Conservation (phyloP, 2,113 vertebrate genomes). For the Numida meleagris region DNA sequence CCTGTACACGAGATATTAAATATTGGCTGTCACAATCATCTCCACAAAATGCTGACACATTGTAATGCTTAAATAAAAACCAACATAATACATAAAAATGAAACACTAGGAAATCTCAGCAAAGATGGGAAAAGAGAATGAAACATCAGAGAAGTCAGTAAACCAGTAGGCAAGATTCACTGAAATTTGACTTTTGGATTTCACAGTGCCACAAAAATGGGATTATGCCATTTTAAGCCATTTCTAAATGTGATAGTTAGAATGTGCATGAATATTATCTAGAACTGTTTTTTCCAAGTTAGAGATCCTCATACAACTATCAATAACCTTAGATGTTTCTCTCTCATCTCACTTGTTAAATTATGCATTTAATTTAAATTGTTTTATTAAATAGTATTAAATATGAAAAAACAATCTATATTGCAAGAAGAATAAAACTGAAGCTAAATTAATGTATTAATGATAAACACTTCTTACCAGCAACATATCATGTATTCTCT, state of each 20-base stretch:
- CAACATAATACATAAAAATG: background rate
- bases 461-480: constrained; percentile 79
- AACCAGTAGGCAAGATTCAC: background rate
- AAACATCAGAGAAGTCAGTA: background rate
- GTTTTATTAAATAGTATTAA: background rate
- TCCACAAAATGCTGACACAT: background rate
- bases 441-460: background rate
- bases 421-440: background rate
- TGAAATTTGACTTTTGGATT: background rate
- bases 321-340: background rate
- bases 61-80: background rate
- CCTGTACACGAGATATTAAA: constrained; percentile 74
- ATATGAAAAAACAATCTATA: background rate
- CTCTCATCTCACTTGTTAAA: background rate
- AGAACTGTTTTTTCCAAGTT: background rate
- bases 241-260: background rate
- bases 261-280: background rate
- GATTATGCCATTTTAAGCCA: background rate
- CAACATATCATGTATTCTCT: constrained; percentile 87
- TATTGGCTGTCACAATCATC: background rate
- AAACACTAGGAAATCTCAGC: background rate
- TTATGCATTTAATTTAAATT: background rate
- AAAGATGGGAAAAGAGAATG: background rate
- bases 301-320: background rate
- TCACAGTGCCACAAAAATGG: background rate